Conservation (phyloP, 2,797 vertebrate genomes). For the Rhinatrema bivittatum region DNA sequence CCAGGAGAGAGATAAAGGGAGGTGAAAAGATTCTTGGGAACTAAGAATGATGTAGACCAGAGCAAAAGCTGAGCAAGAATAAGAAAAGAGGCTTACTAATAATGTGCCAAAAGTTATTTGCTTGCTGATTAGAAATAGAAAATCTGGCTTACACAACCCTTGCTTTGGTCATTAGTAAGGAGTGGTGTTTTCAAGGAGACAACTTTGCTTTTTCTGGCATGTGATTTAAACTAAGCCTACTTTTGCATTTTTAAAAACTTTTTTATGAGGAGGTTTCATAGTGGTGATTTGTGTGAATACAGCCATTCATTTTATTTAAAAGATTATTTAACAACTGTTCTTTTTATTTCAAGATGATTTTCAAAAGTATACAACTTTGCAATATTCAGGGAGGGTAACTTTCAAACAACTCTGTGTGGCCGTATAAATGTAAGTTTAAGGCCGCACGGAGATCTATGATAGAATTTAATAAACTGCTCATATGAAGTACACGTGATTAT, state of each 20-base stretch:
- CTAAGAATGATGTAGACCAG: conserved; percentile 69
- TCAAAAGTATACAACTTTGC: no score
- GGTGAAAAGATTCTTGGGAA: conserved; percentile 69
- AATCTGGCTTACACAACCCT: conserved; percentile 14
- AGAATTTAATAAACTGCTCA: no score
- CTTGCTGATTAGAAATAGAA: conserved; percentile 32
- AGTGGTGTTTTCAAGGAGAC: conserved; percentile 10
- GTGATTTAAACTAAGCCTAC: background rate
- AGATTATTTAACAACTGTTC: no score
- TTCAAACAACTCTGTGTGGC: no score
- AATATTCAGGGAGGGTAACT: no score
- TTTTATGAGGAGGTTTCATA: no score
- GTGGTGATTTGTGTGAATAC: no score
- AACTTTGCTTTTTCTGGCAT: conserved; percentile 23
- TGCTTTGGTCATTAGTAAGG: conserved; percentile 16
- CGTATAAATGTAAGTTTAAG: no score
- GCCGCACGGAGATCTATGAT: no score
- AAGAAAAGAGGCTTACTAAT: conserved; percentile 33
- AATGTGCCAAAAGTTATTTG: conserved; percentile 42
- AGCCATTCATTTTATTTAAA: no score
- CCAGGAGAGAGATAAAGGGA: conserved; percentile 59
- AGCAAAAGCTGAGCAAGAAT: conserved; percentile 40
- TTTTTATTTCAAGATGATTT: no score
- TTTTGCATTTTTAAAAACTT: conserved; percentile 1
- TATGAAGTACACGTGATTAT: no score